Evolutionary conservation across 2,888 invertebrate species (phyloP).

Genomic region (Nomada hirtipes): DNA sequence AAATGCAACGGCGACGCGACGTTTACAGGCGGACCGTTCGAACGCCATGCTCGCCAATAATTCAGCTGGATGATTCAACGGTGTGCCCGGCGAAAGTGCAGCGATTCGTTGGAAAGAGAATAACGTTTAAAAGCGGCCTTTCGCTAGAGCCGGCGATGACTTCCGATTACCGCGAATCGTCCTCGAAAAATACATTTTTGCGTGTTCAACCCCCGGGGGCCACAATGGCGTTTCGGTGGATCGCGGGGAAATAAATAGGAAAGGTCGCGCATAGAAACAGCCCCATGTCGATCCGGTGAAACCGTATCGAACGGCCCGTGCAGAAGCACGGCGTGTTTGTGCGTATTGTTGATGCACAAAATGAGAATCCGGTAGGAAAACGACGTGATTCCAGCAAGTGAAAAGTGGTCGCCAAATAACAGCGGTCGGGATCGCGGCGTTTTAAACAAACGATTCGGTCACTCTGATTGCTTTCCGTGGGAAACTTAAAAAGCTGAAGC

Average conservation of each 20-base stretch:
- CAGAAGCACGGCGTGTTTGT: conserved; percentile 12
- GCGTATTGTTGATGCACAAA: conserved; percentile 50
- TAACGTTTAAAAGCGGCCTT: conserved; percentile 51
- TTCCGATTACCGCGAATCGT: conserved; percentile 62
- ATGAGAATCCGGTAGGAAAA: conserved; percentile 60
- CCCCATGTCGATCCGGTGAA: conserved; percentile 38
- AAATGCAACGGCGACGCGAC: conserved; percentile 2
- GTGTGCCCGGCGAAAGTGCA: conserved; percentile 10
- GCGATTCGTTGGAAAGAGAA: conserved; percentile 34
- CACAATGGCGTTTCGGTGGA: conserved; percentile 37
- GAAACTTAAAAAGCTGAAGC: conserved; percentile 1
- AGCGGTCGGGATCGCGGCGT: conserved; percentile 16
- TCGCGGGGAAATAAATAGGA: conserved; percentile 39
- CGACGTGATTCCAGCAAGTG: conserved; percentile 41
- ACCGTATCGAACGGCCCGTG: conserved; percentile 44
- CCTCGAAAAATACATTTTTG: conserved; percentile 61
- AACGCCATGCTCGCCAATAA: conserved; percentile 4
- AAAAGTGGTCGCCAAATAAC: conserved; percentile 45
- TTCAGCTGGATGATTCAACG: conserved; percentile 15
- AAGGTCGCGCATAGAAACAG: conserved; percentile 36
- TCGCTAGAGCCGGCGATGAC: conserved; percentile 43
- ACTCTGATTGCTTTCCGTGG: conserved; percentile 3
- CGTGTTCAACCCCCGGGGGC: conserved; percentile 12
- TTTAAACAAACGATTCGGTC: conserved; percentile 39
- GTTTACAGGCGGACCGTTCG: conserved; percentile 3